Evolutionary conservation across 2,113 vertebrate genomes (phyloP), one percentile per base, ranked within the genome.

Genomic region (Anolis sagrei): DNA sequence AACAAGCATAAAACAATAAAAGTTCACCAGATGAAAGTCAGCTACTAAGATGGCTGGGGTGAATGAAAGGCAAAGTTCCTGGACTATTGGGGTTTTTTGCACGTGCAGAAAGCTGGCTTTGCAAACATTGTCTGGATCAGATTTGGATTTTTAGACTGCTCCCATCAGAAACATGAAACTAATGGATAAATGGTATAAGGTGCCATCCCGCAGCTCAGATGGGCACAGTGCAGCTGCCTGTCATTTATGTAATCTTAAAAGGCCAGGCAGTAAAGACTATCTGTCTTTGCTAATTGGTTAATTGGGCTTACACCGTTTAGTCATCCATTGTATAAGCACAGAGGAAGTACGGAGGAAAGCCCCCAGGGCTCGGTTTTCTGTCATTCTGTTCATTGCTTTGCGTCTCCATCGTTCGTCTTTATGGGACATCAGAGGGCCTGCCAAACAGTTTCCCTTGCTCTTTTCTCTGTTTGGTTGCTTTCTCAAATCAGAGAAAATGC

Each of bases 191-290:
- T 0, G 1, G 4, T 19, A 21, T n/a, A 54, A 7, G 51, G 32
- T 39, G 58, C 10, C 4, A 81, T 76, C 88, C 84, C 88, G 78
- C 51, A 79, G 81, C 74, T 82, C 91, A 91, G 86, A 86, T 90
- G 89, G 91, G 87, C 90, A 82, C 87, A 62, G 79, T 58, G 11
- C 74, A 62, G 78, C 77, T 90, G 88, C 90, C 68, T 36, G 19
- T 92, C 90, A 88, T 94, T 93, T 94, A 93, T 92, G 93, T 95
- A 90, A 90, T 93, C 93, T 93, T 87, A 83, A 79, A 95, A 90
- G 91, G 87, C 94, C 91, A 90, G 91, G 90, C 91, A 88, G 81
- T 93, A 94, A 95, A 94, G 92, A 93, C 83, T 91, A 91, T 75
- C 81, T 69, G 91, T 92, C 90, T 93, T 93, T 92, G 91, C 91